Evolutionary conservation across 1,140 invertebrate species (phyloP).

Genomic region (Tribolium madens): DNA sequence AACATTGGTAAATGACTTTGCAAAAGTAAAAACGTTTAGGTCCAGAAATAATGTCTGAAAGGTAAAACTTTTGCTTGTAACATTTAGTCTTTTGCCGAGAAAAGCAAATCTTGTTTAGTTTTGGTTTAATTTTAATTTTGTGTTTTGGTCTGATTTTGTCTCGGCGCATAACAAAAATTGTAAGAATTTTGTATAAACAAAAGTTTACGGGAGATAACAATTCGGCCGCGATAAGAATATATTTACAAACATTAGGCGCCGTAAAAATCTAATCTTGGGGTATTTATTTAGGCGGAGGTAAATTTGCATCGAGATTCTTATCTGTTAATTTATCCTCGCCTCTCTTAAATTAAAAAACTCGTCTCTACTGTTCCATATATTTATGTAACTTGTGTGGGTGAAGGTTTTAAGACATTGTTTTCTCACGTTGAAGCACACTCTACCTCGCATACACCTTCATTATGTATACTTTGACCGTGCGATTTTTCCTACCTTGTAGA

Average conservation of each 20-base stretch:
- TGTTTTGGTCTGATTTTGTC: too few species aligned
- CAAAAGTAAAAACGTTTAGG: too few species aligned
- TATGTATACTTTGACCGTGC: slow-evolving; percentile 43
- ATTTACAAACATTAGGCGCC: slow-evolving; percentile 10
- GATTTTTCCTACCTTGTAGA: not conserved
- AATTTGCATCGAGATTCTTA: slow-evolving; percentile 20
- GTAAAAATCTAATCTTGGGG: slow-evolving; percentile 25
- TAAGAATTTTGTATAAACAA: too few species aligned
- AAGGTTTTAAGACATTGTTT: slow-evolving; percentile 29
- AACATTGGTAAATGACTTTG: too few species aligned
- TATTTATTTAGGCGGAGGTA: slow-evolving; percentile 5
- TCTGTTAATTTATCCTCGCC: slow-evolving; percentile 5
- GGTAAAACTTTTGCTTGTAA: too few species aligned
- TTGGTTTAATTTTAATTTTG: too few species aligned
- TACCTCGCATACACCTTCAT: not conserved
- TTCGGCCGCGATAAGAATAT: not conserved
- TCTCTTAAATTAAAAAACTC: slow-evolving; percentile 15
- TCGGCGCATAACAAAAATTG: too few species aligned
- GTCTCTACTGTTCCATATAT: not conserved
- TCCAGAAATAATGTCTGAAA: too few species aligned
- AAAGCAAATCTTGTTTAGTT: too few species aligned
- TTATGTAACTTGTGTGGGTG: slow-evolving; percentile 19
- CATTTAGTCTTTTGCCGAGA: too few species aligned
- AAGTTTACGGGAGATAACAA: not conserved
- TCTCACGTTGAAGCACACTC: slow-evolving; percentile 7